phyloP scores from a whole-genome alignment of 2,888 invertebrate species.

The Imbricaverruca yamaguchii region DNA sequence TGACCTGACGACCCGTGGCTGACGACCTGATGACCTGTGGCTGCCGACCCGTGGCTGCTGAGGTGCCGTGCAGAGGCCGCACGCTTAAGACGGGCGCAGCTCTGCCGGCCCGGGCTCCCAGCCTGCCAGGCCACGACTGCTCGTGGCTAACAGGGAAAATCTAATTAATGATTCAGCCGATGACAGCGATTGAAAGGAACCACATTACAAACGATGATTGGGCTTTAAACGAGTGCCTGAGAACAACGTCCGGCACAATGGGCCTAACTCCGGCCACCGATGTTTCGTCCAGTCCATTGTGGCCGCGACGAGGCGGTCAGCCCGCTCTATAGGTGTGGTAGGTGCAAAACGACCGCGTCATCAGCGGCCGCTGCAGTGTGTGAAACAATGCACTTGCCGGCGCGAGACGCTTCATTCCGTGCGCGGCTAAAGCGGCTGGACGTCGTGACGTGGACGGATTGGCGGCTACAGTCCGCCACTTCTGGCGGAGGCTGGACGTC shows the following conservation, averaged over 20 bases:
- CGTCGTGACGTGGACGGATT: no score
- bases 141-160: background rate
- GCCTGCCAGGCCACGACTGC: background rate
- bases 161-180: slow-evolving; percentile 14
- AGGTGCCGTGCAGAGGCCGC: no score
- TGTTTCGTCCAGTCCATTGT: background rate
- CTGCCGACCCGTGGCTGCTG: no score
- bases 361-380: background rate
- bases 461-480: no score
- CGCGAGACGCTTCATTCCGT: no score
- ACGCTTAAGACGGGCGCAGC: no score
- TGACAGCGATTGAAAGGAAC: slow-evolving; percentile 21
- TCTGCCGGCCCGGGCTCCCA: no score
- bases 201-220: slow-evolving; percentile 8
- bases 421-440: no score
- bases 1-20: no score
- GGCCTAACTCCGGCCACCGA: background rate
- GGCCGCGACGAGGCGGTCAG: background rate
- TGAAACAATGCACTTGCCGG: background rate
- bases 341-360: background rate
- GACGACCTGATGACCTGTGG: no score
- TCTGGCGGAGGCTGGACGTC: no score
- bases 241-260: slow-evolving; percentile 8
- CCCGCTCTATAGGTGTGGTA: background rate
- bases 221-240: slow-evolving; percentile 19